phyloP scores from a whole-genome alignment of 2,888 invertebrate species.

The Caenorhabditis sp. region DNA sequence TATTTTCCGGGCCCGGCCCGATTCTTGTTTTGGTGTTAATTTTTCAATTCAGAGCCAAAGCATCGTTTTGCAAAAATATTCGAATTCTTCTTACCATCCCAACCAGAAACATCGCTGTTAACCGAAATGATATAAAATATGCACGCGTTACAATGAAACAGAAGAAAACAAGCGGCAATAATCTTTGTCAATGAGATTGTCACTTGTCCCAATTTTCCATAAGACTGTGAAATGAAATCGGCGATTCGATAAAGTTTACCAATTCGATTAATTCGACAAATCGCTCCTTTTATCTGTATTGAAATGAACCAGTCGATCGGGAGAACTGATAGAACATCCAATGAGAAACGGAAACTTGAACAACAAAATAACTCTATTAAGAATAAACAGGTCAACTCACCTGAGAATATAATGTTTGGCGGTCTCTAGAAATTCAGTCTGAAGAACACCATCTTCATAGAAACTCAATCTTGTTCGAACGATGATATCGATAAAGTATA shows the following conservation, averaged over 20 bases:
- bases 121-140: conserved; percentile 49
- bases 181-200: conserved; percentile 38
- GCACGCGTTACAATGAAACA: conserved; percentile 66
- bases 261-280: conserved; percentile 44
- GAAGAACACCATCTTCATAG: conserved; percentile 34
- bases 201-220: conserved; percentile 33
- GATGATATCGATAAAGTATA: conserved; percentile 59
- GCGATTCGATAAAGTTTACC: conserved; percentile 43
- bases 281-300: conserved; percentile 12
- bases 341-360: conserved; percentile 27
- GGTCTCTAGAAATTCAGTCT: conserved; percentile 23
- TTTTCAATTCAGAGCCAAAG: too few species aligned
- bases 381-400: conserved; percentile 3
- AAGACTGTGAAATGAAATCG: conserved; percentile 39
- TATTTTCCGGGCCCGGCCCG: too few species aligned
- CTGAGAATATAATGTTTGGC: conserved; percentile 29
- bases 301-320: conserved; percentile 34
- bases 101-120: conserved; percentile 33
- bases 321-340: conserved; percentile 32
- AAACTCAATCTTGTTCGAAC: conserved; percentile 54
- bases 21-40: too few species aligned
- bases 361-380: too few species aligned
- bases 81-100: conserved; percentile 27
- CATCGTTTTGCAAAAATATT: too few species aligned
- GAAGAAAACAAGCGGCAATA: conserved; percentile 37